Percentiles rank a stretch among this genome's conserved stretches.
phyloP scores from a whole-genome alignment of 2,797 vertebrate species.

The Cynodonichthys magdalenae region DNA sequence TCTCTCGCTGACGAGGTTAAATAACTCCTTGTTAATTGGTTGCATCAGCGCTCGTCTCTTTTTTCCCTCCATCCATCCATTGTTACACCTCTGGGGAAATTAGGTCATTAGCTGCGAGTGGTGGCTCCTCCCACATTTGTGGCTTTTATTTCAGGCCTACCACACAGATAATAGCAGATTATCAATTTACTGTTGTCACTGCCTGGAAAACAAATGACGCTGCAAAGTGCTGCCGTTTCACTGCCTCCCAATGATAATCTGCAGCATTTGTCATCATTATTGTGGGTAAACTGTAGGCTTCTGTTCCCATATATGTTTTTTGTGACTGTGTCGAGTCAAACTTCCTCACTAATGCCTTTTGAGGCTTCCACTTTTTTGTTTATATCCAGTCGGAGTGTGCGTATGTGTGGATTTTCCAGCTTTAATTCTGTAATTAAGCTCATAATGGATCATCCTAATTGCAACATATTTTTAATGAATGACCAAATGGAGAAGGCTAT shows the following conservation, averaged over 20 bases:
- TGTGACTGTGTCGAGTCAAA: conserved; percentile 14
- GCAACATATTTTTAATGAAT: conserved; percentile 71
- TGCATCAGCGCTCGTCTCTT: conserved; percentile 21
- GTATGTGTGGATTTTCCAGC: conserved; percentile 48
- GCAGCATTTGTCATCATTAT: conserved; percentile 17
- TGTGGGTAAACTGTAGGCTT: conserved; percentile 4
- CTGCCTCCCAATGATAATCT: conserved; percentile 14
- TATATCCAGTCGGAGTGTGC: background rate
- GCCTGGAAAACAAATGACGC: conserved; percentile 31
- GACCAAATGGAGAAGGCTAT: conserved; percentile 59
- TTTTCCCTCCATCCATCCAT: conserved; percentile 43
- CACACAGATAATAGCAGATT: conserved; percentile 23
- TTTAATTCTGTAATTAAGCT: conserved; percentile 62
- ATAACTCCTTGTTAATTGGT: conserved; percentile 57
- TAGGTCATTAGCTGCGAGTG: conserved; percentile 40
- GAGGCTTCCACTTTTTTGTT: background rate
- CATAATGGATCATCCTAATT: conserved; percentile 69
- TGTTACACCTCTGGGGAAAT: conserved; percentile 41
- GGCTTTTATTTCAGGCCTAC: conserved; percentile 33
- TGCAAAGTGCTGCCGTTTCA: conserved; percentile 14
- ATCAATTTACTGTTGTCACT: conserved; percentile 37
- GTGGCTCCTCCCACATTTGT: conserved; percentile 23
- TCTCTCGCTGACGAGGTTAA: conserved; percentile 52
- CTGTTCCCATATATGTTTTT: conserved; percentile 2
- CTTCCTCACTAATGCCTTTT: background rate